Conservation (phyloP, 2,888 invertebrate species). For the Phortica magna region DNA sequence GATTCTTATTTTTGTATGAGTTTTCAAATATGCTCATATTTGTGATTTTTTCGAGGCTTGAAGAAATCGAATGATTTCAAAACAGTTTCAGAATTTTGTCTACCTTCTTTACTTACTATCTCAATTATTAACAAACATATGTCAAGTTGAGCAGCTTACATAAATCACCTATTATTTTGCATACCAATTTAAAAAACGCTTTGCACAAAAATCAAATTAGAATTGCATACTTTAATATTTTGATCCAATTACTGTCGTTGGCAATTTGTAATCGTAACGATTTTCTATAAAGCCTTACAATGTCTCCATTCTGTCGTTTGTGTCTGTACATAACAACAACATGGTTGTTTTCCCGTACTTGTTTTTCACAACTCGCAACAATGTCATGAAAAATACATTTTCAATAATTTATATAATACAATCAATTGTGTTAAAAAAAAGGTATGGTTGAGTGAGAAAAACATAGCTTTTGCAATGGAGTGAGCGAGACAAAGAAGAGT, state of each 20-base stretch:
- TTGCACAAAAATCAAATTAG: slow-evolving; percentile 60
- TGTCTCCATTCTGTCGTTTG: too few species aligned
- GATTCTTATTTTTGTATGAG: too few species aligned
- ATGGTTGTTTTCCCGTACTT: neutral
- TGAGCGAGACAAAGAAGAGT: neutral
- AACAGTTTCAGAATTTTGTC: too few species aligned
- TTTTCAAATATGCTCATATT: too few species aligned
- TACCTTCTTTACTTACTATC: too few species aligned
- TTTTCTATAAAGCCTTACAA: slow-evolving; percentile 38
- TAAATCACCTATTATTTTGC: neutral
- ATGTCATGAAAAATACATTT: slow-evolving; percentile 70
- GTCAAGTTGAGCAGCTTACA: neutral
- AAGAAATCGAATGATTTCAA: too few species aligned
- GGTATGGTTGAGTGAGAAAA: neutral
- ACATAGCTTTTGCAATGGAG: slow-evolving; percentile 7
- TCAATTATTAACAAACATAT: too few species aligned
- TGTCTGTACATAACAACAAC: slow-evolving; percentile 1
- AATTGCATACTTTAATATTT: slow-evolving; percentile 70
- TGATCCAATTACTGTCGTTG: slow-evolving; percentile 67
- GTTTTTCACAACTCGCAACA: slow-evolving; percentile 41
- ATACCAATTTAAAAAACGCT: neutral
- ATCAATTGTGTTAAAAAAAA: slow-evolving; percentile 59
- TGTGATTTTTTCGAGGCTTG: too few species aligned
- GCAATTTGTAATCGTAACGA: slow-evolving; percentile 57
- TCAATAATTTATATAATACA: slow-evolving; percentile 69